A percentile compares a stretch with the other conserved stretches of the same genome.
Conservation (phyloP, 2,113 vertebrate species). For the Rallus limicola region DNA sequence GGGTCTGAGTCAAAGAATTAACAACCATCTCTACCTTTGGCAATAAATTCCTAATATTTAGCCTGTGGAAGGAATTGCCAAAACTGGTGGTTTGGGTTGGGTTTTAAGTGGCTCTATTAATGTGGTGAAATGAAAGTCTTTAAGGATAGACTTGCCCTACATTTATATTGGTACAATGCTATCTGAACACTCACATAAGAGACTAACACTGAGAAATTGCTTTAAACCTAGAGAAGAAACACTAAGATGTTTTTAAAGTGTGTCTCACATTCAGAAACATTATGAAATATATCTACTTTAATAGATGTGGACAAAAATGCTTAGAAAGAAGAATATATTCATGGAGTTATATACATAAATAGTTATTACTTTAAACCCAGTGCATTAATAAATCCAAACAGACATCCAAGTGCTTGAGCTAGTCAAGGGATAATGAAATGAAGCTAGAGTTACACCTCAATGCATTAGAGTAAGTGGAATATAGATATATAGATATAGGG, state of each 20-base stretch:
- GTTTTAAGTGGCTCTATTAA: neutral
- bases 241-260: neutral
- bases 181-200: neutral
- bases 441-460: slow-evolving; percentile 50
- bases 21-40: neutral
- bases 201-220: neutral
- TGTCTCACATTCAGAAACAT: neutral
- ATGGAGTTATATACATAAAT: slow-evolving; percentile 52
- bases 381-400: slow-evolving; percentile 60
- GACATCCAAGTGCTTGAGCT: slow-evolving; percentile 36
- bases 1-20: neutral
- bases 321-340: slow-evolving; percentile 51
- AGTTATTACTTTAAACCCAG: slow-evolving; percentile 49
- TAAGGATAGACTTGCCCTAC: neutral
- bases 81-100: neutral
- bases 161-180: neutral
- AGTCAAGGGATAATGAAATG: slow-evolving; percentile 70
- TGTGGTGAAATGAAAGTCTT: neutral
- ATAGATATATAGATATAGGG: slow-evolving; percentile 38
- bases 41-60: neutral
- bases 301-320: slow-evolving; percentile 16
- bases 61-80: neutral
- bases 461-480: slow-evolving; percentile 63
- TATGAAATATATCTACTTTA: slow-evolving; percentile 4
- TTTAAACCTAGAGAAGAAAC: neutral